Evolutionary conservation across 2,888 invertebrate species (phyloP).

Genomic region (Perizoma flavofasciatum): DNA sequence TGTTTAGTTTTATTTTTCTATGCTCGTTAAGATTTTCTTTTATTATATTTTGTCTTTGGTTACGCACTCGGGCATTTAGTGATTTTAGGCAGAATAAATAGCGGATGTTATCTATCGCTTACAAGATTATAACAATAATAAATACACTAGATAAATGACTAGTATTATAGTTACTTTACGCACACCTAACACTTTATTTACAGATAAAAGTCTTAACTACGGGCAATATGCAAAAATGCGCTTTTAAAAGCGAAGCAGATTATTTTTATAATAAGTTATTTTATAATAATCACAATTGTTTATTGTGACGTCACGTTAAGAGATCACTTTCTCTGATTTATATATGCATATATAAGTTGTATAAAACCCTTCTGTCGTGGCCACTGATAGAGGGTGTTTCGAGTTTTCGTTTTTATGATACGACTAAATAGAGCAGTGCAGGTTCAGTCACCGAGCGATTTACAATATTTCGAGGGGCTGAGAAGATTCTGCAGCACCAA

Average conservation of each 20-base stretch:
- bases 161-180: slow-evolving; percentile 75
- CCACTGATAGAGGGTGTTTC: slow-evolving; percentile 78
- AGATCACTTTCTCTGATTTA: slow-evolving; percentile 77
- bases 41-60: slow-evolving; percentile 55
- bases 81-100: slow-evolving; percentile 32
- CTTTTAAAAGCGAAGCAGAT: slow-evolving; percentile 63
- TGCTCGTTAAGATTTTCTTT: slow-evolving; percentile 16
- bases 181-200: slow-evolving; percentile 61
- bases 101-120: slow-evolving; percentile 32
- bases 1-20: slow-evolving; percentile 5
- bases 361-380: slow-evolving; percentile 70
- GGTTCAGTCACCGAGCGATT: slow-evolving; percentile 75
- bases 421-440: slow-evolving; percentile 77
- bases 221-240: slow-evolving; percentile 73
- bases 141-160: slow-evolving; percentile 83
- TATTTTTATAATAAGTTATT: slow-evolving; percentile 42
- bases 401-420: slow-evolving; percentile 62
- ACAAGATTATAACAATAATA: slow-evolving; percentile 51
- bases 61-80: slow-evolving; percentile 52
- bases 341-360: slow-evolving; percentile 80
- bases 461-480: slow-evolving; percentile 68
- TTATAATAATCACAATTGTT: slow-evolving; percentile 65
- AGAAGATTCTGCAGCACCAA: slow-evolving; percentile 55
- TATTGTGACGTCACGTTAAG: slow-evolving; percentile 81
- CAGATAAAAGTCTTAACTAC: slow-evolving; percentile 54